These are phyloP conservation scores for Anabas testudineus DNA, from an alignment of 2,797 vertebrate genomes.

Conservation along the genomic window DNA sequence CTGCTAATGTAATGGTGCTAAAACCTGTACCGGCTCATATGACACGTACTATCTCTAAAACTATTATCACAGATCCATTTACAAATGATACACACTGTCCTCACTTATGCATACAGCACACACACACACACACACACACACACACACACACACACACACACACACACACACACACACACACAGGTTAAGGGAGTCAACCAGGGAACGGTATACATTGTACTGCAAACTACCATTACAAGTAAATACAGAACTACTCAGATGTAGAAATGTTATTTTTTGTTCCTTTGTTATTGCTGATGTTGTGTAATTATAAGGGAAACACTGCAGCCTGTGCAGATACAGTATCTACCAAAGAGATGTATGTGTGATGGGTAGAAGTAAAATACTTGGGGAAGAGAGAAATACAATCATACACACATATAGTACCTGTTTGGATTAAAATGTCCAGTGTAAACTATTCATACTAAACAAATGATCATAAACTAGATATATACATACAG, in stretches of 20 bases:
- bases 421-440: not conserved
- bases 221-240: slow-evolving; percentile 33
- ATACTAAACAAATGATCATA: too few relatives aligned
- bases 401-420: not conserved
- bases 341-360: slow-evolving; percentile 14
- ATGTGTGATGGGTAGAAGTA: slow-evolving; percentile 9
- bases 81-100: slow-evolving; percentile 60
- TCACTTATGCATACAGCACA: slow-evolving; percentile 21
- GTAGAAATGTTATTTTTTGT: slow-evolving; percentile 40
- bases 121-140: slow-evolving; percentile 13
- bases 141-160: slow-evolving; percentile 12
- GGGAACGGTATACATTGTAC: slow-evolving; percentile 30
- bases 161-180: slow-evolving; percentile 3
- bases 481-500: too few relatives aligned
- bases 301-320: slow-evolving; percentile 39
- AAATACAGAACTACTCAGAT: not conserved
- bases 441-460: too few relatives aligned
- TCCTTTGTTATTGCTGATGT: slow-evolving; percentile 24
- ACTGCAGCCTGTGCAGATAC: slow-evolving; percentile 32
- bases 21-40: slow-evolving; percentile 82
- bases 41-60: slow-evolving; percentile 78
- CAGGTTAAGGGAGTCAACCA: slow-evolving; percentile 41
- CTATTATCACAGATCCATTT: slow-evolving; percentile 71
- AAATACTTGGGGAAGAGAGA: not conserved
- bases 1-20: slow-evolving; percentile 65